These are phyloP conservation scores for Pseudocheirus occidentalis DNA, from an alignment of 2,797 vertebrate species.

Conservation along the genomic window DNA sequence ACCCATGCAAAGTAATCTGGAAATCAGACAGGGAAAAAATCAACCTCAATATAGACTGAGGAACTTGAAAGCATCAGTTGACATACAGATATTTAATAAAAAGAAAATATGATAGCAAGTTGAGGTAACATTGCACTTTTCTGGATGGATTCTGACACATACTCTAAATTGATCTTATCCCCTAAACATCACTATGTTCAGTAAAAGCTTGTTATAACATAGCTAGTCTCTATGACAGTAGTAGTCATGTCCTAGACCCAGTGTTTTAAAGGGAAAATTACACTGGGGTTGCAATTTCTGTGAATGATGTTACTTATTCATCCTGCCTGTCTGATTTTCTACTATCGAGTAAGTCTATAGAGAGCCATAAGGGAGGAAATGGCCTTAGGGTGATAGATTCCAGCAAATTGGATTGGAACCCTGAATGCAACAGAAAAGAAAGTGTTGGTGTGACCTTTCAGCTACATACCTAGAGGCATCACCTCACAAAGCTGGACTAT, in stretches of 20 bases:
- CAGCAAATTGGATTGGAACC: not conserved
- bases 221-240: slow-evolving; percentile 6
- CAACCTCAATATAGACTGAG: slow-evolving; percentile 76
- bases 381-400: not conserved
- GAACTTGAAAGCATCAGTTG: slow-evolving; percentile 59
- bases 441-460: slow-evolving; percentile 8
- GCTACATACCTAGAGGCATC: slow-evolving; percentile 1
- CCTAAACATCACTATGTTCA: not conserved
- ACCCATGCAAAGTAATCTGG: not conserved
- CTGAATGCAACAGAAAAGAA: slow-evolving; percentile 1
- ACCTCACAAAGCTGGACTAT: slow-evolving; percentile 26
- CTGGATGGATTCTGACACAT: not conserved
- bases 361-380: not conserved
- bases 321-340: not conserved
- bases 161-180: not conserved
- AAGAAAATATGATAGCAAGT: not conserved
- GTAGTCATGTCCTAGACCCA: not conserved
- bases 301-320: slow-evolving; percentile 8
- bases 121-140: not conserved
- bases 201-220: slow-evolving; percentile 13
- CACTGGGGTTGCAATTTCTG: not conserved
- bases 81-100: slow-evolving; percentile 1
- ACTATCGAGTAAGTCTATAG: slow-evolving; percentile 21
- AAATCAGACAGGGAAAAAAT: slow-evolving; percentile 66
- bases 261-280: not conserved